A percentile compares a stretch with the other conserved stretches of the same genome.
These are phyloP conservation scores for Podiceps cristatus DNA, from an alignment of 2,113 vertebrate species.

Conservation along the genomic window DNA sequence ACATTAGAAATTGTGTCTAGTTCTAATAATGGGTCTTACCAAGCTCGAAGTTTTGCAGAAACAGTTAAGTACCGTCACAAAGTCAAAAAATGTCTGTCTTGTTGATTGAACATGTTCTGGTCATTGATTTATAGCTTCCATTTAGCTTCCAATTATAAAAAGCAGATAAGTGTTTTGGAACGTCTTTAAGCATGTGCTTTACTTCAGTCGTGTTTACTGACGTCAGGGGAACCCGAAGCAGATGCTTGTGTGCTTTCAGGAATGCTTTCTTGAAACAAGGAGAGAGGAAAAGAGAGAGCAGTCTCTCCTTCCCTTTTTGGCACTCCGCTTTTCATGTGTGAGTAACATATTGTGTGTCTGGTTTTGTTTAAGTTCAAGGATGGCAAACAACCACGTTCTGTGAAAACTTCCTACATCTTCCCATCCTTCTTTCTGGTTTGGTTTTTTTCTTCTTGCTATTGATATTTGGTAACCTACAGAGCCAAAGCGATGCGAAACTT, in stretches of 20 bases:
- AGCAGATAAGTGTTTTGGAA: slow-evolving; percentile 23
- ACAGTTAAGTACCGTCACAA: not conserved
- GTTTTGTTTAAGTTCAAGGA: slow-evolving; percentile 41
- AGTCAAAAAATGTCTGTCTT: not conserved
- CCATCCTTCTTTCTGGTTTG: not conserved
- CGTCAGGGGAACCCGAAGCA: slow-evolving; percentile 5
- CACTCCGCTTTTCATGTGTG: slow-evolving; percentile 33
- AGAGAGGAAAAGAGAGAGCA: not conserved
- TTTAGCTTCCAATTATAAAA: slow-evolving; percentile 34
- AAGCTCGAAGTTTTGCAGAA: not conserved
- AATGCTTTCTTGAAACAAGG: not conserved
- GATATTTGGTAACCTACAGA: slow-evolving; percentile 23
- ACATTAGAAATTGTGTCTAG: not conserved
- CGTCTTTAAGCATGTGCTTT: not conserved
- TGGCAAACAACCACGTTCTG: not conserved
- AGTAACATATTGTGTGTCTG: not conserved
- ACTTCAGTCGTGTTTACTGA: slow-evolving; percentile 21
- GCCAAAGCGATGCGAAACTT: slow-evolving; percentile 9
- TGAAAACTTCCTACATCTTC: slow-evolving; percentile 28
- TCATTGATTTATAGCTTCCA: not conserved
- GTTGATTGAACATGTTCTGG: not conserved
- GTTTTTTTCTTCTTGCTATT: not conserved
- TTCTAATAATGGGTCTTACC: not conserved
- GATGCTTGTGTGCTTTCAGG: slow-evolving; percentile 17
- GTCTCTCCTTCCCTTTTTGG: not conserved